These are phyloP conservation scores for Cacoxenus indagator DNA, from an alignment of 2,888 invertebrate species.

Conservation along the genomic window DNA sequence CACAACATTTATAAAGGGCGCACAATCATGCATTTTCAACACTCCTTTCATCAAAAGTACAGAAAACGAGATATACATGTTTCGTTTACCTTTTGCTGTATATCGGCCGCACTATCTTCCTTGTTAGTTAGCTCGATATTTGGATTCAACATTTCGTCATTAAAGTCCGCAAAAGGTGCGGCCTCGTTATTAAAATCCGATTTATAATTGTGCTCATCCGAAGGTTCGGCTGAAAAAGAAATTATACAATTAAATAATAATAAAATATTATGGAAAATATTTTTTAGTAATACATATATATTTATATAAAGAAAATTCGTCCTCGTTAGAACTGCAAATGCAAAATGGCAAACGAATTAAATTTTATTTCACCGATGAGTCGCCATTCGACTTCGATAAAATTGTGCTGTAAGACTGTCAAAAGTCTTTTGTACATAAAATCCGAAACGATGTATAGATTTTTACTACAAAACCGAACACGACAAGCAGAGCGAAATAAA, in stretches of 20 bases:
- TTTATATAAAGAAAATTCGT: background rate
- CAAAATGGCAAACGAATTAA: background rate
- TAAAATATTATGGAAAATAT: constrained; percentile 5
- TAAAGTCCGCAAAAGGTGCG: constrained; percentile 54
- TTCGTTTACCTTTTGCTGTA: constrained; percentile 37
- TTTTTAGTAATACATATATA: constrained; percentile 1
- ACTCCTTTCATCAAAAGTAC: no score
- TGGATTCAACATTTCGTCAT: constrained; percentile 49
- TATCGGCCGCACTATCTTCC: constrained; percentile 37
- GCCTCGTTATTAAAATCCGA: constrained; percentile 54
- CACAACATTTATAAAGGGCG: background rate
- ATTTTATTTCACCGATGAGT: background rate
- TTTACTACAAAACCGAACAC: constrained; percentile 11
- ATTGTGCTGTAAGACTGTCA: constrained; percentile 4
- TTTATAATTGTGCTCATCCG: constrained; percentile 52
- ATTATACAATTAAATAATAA: constrained; percentile 1
- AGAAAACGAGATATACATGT: no score
- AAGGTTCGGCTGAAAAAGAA: constrained; percentile 46
- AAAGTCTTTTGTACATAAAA: constrained; percentile 8
- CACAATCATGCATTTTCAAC: background rate
- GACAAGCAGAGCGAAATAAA: background rate
- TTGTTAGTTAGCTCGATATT: constrained; percentile 51
- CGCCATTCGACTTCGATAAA: background rate
- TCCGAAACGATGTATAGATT: constrained; percentile 18
- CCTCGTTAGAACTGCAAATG: background rate